Percentiles rank a stretch among this genome's conserved stretches.
These are phyloP conservation scores for Nasonia longicornis DNA, from an alignment of 1,140 invertebrate genomes.

Conservation along the genomic window DNA sequence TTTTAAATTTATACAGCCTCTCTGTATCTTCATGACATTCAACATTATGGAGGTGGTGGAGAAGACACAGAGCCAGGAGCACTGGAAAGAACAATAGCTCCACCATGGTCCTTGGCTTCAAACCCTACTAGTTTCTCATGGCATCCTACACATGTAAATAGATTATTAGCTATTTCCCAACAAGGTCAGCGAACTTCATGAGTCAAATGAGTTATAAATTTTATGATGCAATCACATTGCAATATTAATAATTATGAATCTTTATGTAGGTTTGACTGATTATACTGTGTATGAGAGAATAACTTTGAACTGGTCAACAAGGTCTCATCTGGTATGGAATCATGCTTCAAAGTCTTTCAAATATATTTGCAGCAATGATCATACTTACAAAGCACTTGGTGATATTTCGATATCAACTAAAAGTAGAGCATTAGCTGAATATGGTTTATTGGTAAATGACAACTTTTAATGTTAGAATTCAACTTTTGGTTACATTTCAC, in stretches of 20 bases:
- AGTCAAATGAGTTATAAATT: slow-evolving; percentile 11
- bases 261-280: slow-evolving; percentile 73
- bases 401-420: slow-evolving; percentile 84
- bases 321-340: slow-evolving; percentile 80
- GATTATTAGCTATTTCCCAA: slow-evolving; percentile 77
- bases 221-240: background rate
- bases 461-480: slow-evolving; percentile 9
- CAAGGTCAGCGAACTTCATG: slow-evolving; percentile 65
- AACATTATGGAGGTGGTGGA: slow-evolving; percentile 75
- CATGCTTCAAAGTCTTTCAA: slow-evolving; percentile 78
- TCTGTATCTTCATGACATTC: slow-evolving; percentile 85
- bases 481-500: background rate
- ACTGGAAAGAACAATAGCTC: slow-evolving; percentile 79
- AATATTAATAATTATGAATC: slow-evolving; percentile 51
- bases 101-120: slow-evolving; percentile 63
- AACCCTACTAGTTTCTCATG: slow-evolving; percentile 81
- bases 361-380: slow-evolving; percentile 71
- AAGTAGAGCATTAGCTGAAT: slow-evolving; percentile 77
- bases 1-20: slow-evolving; percentile 51
- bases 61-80: slow-evolving; percentile 81
- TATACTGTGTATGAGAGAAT: slow-evolving; percentile 85
- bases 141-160: slow-evolving; percentile 84
- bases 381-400: slow-evolving; percentile 70
- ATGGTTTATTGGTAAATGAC: slow-evolving; percentile 80
- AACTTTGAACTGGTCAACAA: slow-evolving; percentile 82